phyloP scores from a whole-genome alignment of 2,888 invertebrate species.

The Eupithecia dodoneata region DNA sequence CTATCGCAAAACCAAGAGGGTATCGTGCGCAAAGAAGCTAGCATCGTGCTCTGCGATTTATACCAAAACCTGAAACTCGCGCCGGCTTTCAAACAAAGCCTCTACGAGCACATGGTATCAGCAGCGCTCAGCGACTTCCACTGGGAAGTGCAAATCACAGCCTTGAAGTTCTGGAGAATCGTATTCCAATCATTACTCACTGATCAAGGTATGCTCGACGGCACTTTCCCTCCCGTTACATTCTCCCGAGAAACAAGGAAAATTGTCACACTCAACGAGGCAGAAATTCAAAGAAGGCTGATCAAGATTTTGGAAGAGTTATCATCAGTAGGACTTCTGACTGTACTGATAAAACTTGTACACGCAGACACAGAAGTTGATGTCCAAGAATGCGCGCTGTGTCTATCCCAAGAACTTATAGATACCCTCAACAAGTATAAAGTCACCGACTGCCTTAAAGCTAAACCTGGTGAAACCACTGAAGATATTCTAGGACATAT shows the following conservation, averaged over 20 bases:
- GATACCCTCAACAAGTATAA: conserved; percentile 84
- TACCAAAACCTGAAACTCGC: conserved; percentile 87
- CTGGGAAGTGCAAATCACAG: conserved; percentile 91
- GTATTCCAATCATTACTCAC: conserved; percentile 86
- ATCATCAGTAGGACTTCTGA: conserved; percentile 88
- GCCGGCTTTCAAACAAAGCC: conserved; percentile 75
- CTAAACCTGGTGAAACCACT: conserved; percentile 53
- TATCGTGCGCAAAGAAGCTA: conserved; percentile 90
- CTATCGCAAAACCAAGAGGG: conserved; percentile 89
- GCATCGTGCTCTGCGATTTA: conserved; percentile 86
- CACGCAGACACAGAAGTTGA: conserved; percentile 89
- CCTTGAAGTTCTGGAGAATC: conserved; percentile 88
- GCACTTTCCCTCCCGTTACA: conserved; percentile 90
- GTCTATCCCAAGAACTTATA: conserved; percentile 80
- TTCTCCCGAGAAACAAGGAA: conserved; percentile 91
- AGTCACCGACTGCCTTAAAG: conserved; percentile 66
- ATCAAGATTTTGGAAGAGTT: conserved; percentile 87
- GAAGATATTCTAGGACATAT: conserved; percentile 60
- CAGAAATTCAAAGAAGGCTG: conserved; percentile 86
- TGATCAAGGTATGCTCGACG: conserved; percentile 93
- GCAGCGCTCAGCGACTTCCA: conserved; percentile 89
- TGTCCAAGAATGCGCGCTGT: conserved; percentile 86
- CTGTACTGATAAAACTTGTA: conserved; percentile 87
- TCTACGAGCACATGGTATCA: conserved; percentile 87
- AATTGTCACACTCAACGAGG: conserved; percentile 88